Percentiles rank a stretch among this genome's conserved stretches.
phyloP scores from a whole-genome alignment of 2,797 vertebrate species.

The Miichthys miiuy region DNA sequence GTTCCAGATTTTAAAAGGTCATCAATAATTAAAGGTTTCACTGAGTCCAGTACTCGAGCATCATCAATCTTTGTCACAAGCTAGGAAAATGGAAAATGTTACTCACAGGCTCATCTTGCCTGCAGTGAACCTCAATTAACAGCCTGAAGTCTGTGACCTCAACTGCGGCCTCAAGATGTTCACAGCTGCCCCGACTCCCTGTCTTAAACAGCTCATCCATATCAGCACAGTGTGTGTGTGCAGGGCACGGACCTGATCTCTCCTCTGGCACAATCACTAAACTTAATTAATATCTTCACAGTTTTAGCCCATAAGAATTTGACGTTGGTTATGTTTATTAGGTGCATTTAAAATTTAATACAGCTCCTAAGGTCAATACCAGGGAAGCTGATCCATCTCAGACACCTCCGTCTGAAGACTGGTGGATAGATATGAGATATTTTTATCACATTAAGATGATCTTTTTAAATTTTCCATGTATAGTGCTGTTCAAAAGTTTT shows the following conservation, averaged over 20 bases:
- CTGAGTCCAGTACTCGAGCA: neutral
- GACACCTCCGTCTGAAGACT: neutral
- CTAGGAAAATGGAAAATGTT: constrained; percentile 11
- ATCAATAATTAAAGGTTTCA: constrained; percentile 9
- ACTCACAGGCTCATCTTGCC: neutral
- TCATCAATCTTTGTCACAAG: constrained; percentile 24
- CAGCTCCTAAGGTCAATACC: neutral
- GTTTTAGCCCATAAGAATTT: neutral
- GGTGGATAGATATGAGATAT: no score
- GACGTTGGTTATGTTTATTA: neutral
- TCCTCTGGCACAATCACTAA: neutral
- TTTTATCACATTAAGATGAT: neutral
- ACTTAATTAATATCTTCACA: neutral
- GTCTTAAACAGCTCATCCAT: constrained; percentile 21
- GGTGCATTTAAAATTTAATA: neutral
- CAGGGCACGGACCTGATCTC: neutral
- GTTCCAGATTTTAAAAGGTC: constrained; percentile 23
- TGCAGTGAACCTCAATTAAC: constrained; percentile 5
- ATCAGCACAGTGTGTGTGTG: neutral
- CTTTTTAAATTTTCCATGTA: neutral
- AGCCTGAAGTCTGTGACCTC: neutral
- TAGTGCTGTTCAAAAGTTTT: no score
- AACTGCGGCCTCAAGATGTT: neutral
- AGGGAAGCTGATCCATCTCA: neutral
- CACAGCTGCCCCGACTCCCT: neutral